These are phyloP conservation scores for Ischnus inquisitorius DNA, from an alignment of 2,888 invertebrate species.

Conservation along the genomic window DNA sequence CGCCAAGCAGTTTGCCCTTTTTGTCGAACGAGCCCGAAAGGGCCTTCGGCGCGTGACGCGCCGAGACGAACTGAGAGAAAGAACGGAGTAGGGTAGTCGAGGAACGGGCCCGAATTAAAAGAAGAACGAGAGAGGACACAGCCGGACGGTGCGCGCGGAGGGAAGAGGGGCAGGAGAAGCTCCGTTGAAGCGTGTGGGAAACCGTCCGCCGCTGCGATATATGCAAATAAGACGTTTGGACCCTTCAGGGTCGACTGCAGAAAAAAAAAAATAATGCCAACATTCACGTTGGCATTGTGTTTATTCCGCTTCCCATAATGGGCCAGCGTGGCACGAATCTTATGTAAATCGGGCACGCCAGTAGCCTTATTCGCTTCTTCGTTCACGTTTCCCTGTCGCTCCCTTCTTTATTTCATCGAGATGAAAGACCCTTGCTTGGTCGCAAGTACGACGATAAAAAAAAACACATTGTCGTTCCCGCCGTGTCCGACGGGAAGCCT, in stretches of 20 bases:
- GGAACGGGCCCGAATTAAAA: constrained; percentile 37
- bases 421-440: constrained; percentile 72
- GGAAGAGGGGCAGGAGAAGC: constrained; percentile 49
- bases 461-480: neutral
- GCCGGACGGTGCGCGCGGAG: constrained; percentile 11
- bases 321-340: constrained; percentile 78
- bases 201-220: constrained; percentile 71
- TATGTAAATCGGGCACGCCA: constrained; percentile 76
- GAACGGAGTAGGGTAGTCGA: constrained; percentile 31
- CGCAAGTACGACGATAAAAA: constrained; percentile 35
- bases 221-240: constrained; percentile 78
- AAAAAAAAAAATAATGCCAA: constrained; percentile 68
- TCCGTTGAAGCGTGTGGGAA: constrained; percentile 79
- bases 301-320: constrained; percentile 70
- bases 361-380: constrained; percentile 58
- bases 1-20: constrained; percentile 68
- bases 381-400: constrained; percentile 38
- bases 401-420: constrained; percentile 43
- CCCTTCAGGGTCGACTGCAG: constrained; percentile 57
- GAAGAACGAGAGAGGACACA: constrained; percentile 52
- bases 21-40: constrained; percentile 72
- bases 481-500: neutral
- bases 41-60: constrained; percentile 66
- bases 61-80: constrained; percentile 55
- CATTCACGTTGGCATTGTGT: constrained; percentile 77